Percentiles rank a stretch among this genome's conserved stretches.
phyloP scores from a whole-genome alignment of 2,797 vertebrate species.

The Molossus alvarezi region DNA sequence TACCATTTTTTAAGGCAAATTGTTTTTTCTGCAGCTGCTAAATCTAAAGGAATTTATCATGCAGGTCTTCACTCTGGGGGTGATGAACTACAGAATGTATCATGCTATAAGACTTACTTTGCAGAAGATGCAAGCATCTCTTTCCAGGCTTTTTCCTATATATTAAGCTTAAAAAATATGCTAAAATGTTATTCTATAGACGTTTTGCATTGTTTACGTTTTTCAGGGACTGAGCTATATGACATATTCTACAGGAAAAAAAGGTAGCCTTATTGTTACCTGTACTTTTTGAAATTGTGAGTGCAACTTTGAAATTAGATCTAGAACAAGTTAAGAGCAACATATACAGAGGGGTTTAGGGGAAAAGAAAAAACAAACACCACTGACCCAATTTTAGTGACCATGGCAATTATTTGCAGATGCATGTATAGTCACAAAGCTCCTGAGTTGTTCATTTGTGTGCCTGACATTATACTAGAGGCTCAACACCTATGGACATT shows the following conservation, averaged over 20 bases:
- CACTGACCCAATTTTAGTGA: slow-evolving; percentile 48
- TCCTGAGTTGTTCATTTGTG: slow-evolving; percentile 56
- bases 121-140: not conserved
- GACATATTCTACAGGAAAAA: not conserved
- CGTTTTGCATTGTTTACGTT: not conserved
- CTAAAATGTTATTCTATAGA: not conserved
- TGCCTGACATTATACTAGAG: slow-evolving; percentile 30
- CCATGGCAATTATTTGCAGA: slow-evolving; percentile 65
- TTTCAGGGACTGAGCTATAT: not conserved
- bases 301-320: slow-evolving; percentile 36
- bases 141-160: not conserved
- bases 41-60: slow-evolving; percentile 38
- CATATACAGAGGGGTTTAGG: not conserved
- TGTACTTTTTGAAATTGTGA: slow-evolving; percentile 26
- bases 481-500: slow-evolving; percentile 78
- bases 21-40: slow-evolving; percentile 22
- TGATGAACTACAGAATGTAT: not conserved
- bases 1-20: slow-evolving; percentile 35
- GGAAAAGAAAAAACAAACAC: not conserved
- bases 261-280: not conserved
- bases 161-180: not conserved
- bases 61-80: not conserved
- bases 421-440: not conserved
- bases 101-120: not conserved
- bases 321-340: slow-evolving; percentile 57